Conservation (phyloP, 2,113 vertebrate species). For the Lagopus muta region DNA sequence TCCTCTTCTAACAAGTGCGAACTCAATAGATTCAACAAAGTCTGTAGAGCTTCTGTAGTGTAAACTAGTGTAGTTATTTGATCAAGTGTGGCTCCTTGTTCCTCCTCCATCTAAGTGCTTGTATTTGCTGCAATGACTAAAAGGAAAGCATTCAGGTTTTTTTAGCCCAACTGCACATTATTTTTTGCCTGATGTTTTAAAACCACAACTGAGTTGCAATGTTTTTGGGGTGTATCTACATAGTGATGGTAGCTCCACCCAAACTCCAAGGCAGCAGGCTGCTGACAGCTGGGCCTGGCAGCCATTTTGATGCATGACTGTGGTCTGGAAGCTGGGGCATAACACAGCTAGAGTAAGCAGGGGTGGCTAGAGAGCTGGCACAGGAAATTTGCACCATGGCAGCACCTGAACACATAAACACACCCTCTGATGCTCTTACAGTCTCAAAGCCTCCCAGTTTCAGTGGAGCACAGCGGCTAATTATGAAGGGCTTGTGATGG, state of each 20-base stretch:
- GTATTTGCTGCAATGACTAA: background rate
- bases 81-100: background rate
- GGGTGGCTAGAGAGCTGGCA: rapidly evolving
- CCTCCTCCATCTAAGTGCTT: background rate
- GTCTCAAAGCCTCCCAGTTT: background rate
- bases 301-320: background rate
- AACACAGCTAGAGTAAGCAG: too few relatives aligned
- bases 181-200: background rate
- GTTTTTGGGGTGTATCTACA: background rate
- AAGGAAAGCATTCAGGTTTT: background rate
- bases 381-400: background rate
- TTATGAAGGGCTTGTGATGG: background rate
- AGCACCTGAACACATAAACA: background rate
- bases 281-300: background rate
- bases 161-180: background rate
- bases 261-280: background rate
- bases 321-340: background rate
- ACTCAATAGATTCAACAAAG: background rate
- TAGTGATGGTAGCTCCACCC: background rate
- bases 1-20: background rate
- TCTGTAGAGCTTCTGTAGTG: background rate
- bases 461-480: background rate
- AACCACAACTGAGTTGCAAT: background rate
- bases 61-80: background rate
- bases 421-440: background rate